Evolutionary conservation across 35 echinoderm and acorn worm genomes (phyloP).

Genomic region (Chiridota heheva): DNA sequence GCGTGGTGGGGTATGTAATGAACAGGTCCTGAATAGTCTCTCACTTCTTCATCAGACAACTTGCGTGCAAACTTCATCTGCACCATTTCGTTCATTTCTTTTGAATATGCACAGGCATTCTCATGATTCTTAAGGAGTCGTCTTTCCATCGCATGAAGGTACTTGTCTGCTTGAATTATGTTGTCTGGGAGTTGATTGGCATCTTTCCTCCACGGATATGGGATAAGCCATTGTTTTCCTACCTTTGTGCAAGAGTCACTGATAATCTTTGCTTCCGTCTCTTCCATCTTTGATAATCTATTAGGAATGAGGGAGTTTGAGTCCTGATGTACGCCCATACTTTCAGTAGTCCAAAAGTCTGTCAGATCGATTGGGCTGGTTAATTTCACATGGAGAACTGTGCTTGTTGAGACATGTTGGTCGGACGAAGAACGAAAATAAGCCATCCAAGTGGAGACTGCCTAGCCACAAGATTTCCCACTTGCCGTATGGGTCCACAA

Average conservation of each 20-base stretch:
- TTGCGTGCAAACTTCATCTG: slow-evolving; percentile 79
- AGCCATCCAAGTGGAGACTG: slow-evolving; percentile 70
- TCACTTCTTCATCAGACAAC: slow-evolving; percentile 45
- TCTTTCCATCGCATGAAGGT: slow-evolving; percentile 53
- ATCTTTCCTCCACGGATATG: slow-evolving; percentile 76
- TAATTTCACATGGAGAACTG: slow-evolving; percentile 23
- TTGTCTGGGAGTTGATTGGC: slow-evolving; percentile 63
- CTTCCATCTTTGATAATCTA: slow-evolving; percentile 11
- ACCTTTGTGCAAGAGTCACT: slow-evolving; percentile 42
- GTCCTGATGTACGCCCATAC: slow-evolving; percentile 16
- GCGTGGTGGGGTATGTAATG: slow-evolving; percentile 66
- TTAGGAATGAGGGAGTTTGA: not conserved
- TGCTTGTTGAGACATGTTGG: too few relatives aligned
- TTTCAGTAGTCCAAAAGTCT: slow-evolving; percentile 58
- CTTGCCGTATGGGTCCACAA: slow-evolving; percentile 36
- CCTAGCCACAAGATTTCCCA: slow-evolving; percentile 29
- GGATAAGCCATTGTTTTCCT: slow-evolving; percentile 70
- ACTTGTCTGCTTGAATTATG: slow-evolving; percentile 57
- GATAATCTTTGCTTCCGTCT: slow-evolving; percentile 53
- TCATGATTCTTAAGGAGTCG: slow-evolving; percentile 46
- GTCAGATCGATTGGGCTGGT: slow-evolving; percentile 29
- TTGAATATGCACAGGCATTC: slow-evolving; percentile 56
- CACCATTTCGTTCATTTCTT: slow-evolving; percentile 56
- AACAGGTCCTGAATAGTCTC: slow-evolving; percentile 52
- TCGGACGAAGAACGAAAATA: slow-evolving; percentile 12